phyloP scores from a whole-genome alignment of 2,888 invertebrate species.

The Embidobia sp. region DNA sequence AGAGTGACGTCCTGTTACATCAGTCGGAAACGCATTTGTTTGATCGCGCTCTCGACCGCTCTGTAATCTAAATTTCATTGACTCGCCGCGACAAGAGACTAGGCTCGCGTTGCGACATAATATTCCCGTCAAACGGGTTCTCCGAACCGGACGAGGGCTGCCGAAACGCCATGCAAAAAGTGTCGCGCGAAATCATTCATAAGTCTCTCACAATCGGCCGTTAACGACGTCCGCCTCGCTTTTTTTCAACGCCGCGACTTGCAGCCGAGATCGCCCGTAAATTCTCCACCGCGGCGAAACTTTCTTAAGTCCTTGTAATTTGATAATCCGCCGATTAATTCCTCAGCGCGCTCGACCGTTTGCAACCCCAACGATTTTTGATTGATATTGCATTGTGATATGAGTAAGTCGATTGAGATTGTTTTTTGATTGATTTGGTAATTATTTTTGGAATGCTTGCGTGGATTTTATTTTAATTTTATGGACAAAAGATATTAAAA shows the following conservation, averaged over 20 bases:
- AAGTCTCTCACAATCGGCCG: conserved; percentile 7
- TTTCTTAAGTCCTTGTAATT: neutral
- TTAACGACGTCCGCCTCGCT: conserved; percentile 3
- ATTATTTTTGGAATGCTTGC: too few relatives aligned
- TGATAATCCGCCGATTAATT: too few relatives aligned
- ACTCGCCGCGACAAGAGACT: conserved; percentile 33
- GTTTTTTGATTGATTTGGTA: too few relatives aligned
- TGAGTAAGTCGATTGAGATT: too few relatives aligned
- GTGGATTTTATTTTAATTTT: too few relatives aligned
- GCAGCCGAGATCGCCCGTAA: too few relatives aligned
- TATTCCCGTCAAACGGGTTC: conserved; percentile 46
- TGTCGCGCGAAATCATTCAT: conserved; percentile 28
- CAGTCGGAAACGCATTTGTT: conserved; percentile 70
- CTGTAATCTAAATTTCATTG: conserved; percentile 58
- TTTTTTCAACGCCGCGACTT: too few relatives aligned
- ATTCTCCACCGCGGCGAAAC: neutral
- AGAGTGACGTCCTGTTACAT: conserved; percentile 76
- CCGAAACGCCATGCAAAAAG: conserved; percentile 39
- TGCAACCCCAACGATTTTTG: too few relatives aligned
- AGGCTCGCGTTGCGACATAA: conserved; percentile 34
- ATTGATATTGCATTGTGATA: too few relatives aligned
- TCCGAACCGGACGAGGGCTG: conserved; percentile 28
- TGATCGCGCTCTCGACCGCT: conserved; percentile 53
- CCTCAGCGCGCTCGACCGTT: too few relatives aligned
- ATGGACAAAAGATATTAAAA: too few relatives aligned